phyloP scores from a whole-genome alignment of 2,113 vertebrate genomes.

The Calonectris borealis region DNA sequence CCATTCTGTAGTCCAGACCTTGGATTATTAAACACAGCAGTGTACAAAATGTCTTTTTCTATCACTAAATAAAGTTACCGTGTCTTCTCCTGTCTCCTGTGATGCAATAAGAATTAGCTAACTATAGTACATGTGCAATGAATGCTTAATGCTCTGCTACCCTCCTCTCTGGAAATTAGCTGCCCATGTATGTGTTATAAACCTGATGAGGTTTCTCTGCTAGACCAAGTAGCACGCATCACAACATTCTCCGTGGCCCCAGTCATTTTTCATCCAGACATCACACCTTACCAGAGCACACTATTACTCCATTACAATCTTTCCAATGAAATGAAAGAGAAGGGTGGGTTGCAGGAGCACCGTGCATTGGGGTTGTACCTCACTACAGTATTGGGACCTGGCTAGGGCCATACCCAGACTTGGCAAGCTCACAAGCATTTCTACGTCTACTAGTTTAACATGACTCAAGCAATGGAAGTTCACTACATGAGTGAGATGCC shows the following conservation, averaged over 20 bases:
- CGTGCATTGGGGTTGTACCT: rapidly evolving
- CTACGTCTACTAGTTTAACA: background rate
- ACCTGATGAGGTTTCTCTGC: background rate
- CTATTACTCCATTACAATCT: background rate
- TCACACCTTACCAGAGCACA: background rate
- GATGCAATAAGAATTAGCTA: background rate
- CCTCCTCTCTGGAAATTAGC: background rate
- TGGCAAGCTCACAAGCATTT: background rate
- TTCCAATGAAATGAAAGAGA: background rate
- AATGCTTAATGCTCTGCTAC: background rate
- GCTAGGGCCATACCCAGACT: background rate
- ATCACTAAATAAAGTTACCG: background rate
- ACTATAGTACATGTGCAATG: background rate
- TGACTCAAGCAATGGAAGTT: background rate
- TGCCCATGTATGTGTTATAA: background rate
- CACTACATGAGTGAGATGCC: background rate
- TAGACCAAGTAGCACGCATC: background rate
- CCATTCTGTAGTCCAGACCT: background rate
- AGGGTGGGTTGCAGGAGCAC: background rate
- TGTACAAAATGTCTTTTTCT: background rate
- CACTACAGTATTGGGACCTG: background rate
- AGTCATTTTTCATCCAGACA: background rate
- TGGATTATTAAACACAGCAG: background rate
- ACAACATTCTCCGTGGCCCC: background rate
- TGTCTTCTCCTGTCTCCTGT: background rate